A percentile compares a stretch with the other conserved stretches of the same genome.
These are phyloP conservation scores for Antennarius striatus DNA, from an alignment of 2,113 vertebrate genomes.

Conservation along the genomic window DNA sequence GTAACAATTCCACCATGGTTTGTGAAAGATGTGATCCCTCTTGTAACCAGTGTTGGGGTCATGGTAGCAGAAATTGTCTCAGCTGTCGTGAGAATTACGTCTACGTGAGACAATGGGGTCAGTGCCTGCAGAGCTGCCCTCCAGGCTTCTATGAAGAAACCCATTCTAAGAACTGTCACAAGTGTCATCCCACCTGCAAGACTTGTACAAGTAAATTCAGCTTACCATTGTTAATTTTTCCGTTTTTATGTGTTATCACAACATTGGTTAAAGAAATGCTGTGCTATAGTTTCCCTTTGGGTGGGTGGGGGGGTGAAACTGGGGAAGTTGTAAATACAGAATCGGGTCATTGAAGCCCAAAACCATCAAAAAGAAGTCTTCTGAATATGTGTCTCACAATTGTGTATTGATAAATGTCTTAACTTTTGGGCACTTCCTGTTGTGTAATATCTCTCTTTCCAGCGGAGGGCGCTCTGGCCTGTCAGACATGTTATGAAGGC, in stretches of 20 bases:
- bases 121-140: slow-evolving; percentile 84
- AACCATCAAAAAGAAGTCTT: too few relatives aligned
- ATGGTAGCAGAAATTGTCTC: slow-evolving; percentile 77
- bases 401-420: background rate
- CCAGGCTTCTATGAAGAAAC: slow-evolving; percentile 75
- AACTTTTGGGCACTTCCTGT: too few relatives aligned
- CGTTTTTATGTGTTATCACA: too few relatives aligned
- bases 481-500: slow-evolving; percentile 84
- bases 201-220: slow-evolving; percentile 81
- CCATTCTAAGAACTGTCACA: slow-evolving; percentile 73
- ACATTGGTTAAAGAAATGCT: too few relatives aligned
- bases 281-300: too few relatives aligned
- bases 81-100: slow-evolving; percentile 82
- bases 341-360: too few relatives aligned
- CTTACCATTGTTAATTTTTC: background rate
- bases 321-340: too few relatives aligned
- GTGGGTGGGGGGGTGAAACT: too few relatives aligned
- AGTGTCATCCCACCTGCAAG: slow-evolving; percentile 87
- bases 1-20: slow-evolving; percentile 68
- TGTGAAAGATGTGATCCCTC: slow-evolving; percentile 85
- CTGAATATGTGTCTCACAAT: too few relatives aligned
- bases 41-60: slow-evolving; percentile 83
- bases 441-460: slow-evolving; percentile 15
- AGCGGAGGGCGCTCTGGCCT: slow-evolving; percentile 78
- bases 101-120: slow-evolving; percentile 72